Conservation (phyloP, 2,113 vertebrate genomes). For the Pomatostomus ruficeps region DNA sequence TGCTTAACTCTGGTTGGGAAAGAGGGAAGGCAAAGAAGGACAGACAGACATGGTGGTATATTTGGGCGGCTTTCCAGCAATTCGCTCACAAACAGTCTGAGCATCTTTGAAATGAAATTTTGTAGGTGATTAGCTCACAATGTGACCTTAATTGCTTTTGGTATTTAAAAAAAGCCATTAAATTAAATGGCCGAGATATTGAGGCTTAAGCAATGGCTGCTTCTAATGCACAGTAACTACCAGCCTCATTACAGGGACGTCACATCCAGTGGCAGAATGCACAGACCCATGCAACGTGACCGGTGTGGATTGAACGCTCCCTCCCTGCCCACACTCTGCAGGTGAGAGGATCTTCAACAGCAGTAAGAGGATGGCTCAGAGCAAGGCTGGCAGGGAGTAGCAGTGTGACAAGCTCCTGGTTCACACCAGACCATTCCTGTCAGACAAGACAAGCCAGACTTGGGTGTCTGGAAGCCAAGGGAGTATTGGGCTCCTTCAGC, state of each 20-base stretch:
- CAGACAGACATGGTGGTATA: neutral
- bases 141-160: conserved; percentile 69
- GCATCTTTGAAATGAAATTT: conserved; percentile 65
- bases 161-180: conserved; percentile 65
- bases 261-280: neutral
- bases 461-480: neutral
- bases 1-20: neutral
- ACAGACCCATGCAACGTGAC: neutral
- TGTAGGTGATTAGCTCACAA: conserved; percentile 65
- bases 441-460: neutral
- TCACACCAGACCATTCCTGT: neutral
- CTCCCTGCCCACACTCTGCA: neutral
- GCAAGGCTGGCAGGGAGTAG: neutral
- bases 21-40: neutral
- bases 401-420: neutral
- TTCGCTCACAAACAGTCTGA: conserved; percentile 52
- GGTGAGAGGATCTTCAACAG: neutral
- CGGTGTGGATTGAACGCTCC: accelerated
- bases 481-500: accelerated
- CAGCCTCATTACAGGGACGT: conserved; percentile 21
- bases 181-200: conserved; percentile 65
- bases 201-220: conserved; percentile 59
- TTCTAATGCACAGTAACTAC: conserved; percentile 47
- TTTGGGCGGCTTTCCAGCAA: neutral
- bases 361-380: neutral